Percentiles rank a stretch among this genome's conserved stretches.
Conservation (phyloP, 2,113 vertebrate genomes). For the Rattus norvegicus region GRCr8 NC_086026.1:9289501-9290000, state of each 20-base stretch:
- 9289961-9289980: not conserved
- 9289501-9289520: not conserved
- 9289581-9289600: slow-evolving; percentile 31
- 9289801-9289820: not conserved
- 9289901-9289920: not conserved
- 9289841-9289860: not conserved
- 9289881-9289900: not conserved
- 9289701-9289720: not conserved
- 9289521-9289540: not conserved
- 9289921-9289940: not conserved
- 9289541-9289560: slow-evolving; percentile 42
- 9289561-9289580: not conserved
- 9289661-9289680: slow-evolving; percentile 52
- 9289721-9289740: not conserved
- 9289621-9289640: slow-evolving; percentile 15
- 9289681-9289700: not conserved
- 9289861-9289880: not conserved
- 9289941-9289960: not conserved
- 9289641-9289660: slow-evolving; percentile 50
- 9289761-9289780: not conserved
- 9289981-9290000: too few relatives aligned
- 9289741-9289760: not conserved
- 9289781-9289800: not conserved
- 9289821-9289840: too few relatives aligned
- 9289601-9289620: not conserved